Conservation (phyloP, 2,888 invertebrate genomes). For the Eupithecia inturbata region DNA sequence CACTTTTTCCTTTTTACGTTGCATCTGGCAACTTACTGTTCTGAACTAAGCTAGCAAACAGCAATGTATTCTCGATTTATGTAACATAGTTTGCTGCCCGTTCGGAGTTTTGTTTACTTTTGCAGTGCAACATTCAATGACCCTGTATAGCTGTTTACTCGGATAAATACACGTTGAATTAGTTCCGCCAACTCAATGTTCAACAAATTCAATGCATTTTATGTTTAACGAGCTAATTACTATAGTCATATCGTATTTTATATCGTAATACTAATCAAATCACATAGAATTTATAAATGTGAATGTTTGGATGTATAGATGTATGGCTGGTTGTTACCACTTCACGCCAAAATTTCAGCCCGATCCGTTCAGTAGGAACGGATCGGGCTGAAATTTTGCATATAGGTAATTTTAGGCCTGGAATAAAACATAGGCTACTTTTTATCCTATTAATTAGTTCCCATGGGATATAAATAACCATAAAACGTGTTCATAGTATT, state of each 20-base stretch:
- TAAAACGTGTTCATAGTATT: too few species aligned
- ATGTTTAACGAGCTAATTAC: neutral
- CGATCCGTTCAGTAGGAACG: too few species aligned
- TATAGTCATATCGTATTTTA: neutral
- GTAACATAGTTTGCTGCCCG: slow-evolving; percentile 10
- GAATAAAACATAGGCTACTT: too few species aligned
- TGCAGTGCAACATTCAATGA: slow-evolving; percentile 13
- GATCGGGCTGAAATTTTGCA: too few species aligned
- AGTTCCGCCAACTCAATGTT: neutral
- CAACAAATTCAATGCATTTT: neutral
- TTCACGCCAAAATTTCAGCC: too few species aligned
- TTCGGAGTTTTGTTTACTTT: slow-evolving; percentile 18
- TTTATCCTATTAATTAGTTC: too few species aligned
- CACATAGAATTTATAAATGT: too few species aligned
- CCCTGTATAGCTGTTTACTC: slow-evolving; percentile 9
- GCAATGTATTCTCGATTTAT: slow-evolving; percentile 23
- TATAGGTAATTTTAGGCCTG: too few species aligned
- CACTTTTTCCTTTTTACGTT: slow-evolving; percentile 16
- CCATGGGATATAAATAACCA: too few species aligned
- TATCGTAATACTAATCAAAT: too few species aligned
- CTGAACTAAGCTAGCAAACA: slow-evolving; percentile 16
- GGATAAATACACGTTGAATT: slow-evolving; percentile 1
- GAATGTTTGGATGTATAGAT: too few species aligned
- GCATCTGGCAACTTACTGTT: slow-evolving; percentile 7
- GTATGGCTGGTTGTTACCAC: too few species aligned